These are phyloP conservation scores for Sula dactylatra DNA, from an alignment of 2,113 vertebrate species.

Conservation along the genomic window DNA sequence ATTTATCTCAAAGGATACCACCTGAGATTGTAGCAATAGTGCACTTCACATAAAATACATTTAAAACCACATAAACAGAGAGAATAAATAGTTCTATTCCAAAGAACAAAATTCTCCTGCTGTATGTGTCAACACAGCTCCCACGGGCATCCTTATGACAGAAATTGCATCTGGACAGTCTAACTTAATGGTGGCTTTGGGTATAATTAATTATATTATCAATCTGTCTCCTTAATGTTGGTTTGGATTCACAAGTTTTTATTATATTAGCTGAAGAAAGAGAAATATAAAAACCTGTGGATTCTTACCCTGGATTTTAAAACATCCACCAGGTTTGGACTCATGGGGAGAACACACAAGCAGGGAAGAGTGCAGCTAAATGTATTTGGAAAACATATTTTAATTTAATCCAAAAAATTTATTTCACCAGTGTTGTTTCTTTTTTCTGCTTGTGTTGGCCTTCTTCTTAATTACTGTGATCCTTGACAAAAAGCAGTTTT, in stretches of 20 bases:
- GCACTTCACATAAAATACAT: background rate
- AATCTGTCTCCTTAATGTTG: background rate
- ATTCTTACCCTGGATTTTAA: background rate
- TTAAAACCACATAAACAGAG: background rate
- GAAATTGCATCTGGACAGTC: constrained; percentile 11
- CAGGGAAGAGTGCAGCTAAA: background rate
- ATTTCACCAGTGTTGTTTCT: background rate
- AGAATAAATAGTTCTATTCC: background rate
- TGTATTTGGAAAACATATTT: background rate
- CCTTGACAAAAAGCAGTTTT: background rate
- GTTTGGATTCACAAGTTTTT: background rate
- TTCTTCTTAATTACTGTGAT: background rate
- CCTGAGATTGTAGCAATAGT: background rate
- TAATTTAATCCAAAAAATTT: background rate
- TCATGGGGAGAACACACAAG: background rate
- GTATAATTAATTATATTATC: constrained; percentile 25
- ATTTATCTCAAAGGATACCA: background rate
- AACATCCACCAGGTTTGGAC: background rate
- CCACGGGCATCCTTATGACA: background rate
- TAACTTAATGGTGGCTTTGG: constrained; percentile 9
- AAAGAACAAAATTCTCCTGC: background rate
- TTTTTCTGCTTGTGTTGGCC: background rate
- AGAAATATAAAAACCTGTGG: background rate
- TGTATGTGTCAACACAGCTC: background rate
- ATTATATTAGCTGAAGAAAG: background rate